Percentiles rank a stretch among this genome's conserved stretches.
Conservation (phyloP, 64 coral and sea anemone genomes). For the Trachythela sp. region DNA sequence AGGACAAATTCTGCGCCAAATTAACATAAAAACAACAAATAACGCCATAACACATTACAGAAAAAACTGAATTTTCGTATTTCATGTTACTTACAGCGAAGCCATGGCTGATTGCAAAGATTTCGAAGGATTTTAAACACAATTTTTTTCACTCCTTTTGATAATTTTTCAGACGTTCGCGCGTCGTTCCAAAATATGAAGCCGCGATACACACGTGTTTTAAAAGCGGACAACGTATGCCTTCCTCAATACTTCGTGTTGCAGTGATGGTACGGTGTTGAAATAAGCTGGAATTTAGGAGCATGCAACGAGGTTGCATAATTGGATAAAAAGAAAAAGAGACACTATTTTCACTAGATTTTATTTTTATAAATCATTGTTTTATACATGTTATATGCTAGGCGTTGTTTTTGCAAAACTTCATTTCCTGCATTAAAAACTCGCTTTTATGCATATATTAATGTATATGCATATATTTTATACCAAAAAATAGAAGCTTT, state of each 20-base stretch:
- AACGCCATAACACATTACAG: background rate
- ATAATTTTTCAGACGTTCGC: slow-evolving; percentile 18
- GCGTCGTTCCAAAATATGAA: slow-evolving; percentile 1
- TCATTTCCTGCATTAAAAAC: no score
- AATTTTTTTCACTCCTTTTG: background rate
- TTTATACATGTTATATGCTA: no score
- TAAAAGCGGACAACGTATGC: background rate
- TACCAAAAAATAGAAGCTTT: no score
- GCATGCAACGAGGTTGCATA: no score
- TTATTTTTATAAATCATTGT: no score
- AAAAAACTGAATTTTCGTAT: background rate
- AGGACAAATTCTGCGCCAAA: background rate
- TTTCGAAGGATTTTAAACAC: slow-evolving; percentile 38
- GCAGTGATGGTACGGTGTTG: no score
- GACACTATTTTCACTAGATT: no score
- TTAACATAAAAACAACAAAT: background rate
- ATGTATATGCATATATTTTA: no score
- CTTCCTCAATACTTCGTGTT: background rate
- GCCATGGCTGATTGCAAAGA: slow-evolving; percentile 61
- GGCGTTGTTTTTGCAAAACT: no score
- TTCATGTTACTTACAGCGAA: slow-evolving; percentile 81
- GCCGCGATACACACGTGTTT: background rate
- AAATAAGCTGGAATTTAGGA: no score
- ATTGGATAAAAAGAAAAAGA: no score
- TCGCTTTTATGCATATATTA: no score